These are phyloP conservation scores for Anagrus nilaparvatae DNA, from an alignment of 1,140 invertebrate species.

Conservation along the genomic window DNA sequence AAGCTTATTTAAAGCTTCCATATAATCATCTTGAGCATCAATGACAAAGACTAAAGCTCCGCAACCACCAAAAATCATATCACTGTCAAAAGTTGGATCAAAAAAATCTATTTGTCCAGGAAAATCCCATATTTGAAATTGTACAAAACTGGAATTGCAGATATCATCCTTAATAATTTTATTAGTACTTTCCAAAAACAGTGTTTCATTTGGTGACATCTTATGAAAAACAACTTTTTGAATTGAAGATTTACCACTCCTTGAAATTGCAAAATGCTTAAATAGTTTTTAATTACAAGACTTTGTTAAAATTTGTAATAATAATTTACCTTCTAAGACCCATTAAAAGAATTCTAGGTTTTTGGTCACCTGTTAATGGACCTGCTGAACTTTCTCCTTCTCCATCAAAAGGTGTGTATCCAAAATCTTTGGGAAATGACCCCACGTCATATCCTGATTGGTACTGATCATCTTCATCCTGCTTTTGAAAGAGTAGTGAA, in stretches of 20 bases:
- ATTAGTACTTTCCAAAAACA: constrained; percentile 98
- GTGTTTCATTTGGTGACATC: constrained; percentile 98
- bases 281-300: too few relatives aligned
- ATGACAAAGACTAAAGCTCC: constrained; percentile 98
- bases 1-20: constrained; percentile 88
- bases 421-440: constrained; percentile 88
- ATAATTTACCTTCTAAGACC: constrained; percentile 70
- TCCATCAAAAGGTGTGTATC: constrained; percentile 76
- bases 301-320: not conserved
- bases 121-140: constrained; percentile 99
- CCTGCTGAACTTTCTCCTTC: constrained; percentile 54
- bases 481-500: not conserved
- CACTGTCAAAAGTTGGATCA: constrained; percentile 90
- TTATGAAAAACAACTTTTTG: constrained; percentile 99
- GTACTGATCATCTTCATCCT: constrained; percentile 42
- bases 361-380: constrained; percentile 57
- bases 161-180: constrained; percentile 98
- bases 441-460: constrained; percentile 53
- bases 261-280: too few relatives aligned
- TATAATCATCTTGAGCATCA: constrained; percentile 96
- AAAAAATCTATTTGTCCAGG: constrained; percentile 98
- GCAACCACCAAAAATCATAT: constrained; percentile 89
- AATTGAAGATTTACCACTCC: constrained; percentile 99
- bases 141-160: constrained; percentile 95
- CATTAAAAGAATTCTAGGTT: constrained; percentile 92